phyloP scores from a whole-genome alignment of 37 sponge, comb jelly and placozoan genomes.

The Agelas oroides region DNA sequence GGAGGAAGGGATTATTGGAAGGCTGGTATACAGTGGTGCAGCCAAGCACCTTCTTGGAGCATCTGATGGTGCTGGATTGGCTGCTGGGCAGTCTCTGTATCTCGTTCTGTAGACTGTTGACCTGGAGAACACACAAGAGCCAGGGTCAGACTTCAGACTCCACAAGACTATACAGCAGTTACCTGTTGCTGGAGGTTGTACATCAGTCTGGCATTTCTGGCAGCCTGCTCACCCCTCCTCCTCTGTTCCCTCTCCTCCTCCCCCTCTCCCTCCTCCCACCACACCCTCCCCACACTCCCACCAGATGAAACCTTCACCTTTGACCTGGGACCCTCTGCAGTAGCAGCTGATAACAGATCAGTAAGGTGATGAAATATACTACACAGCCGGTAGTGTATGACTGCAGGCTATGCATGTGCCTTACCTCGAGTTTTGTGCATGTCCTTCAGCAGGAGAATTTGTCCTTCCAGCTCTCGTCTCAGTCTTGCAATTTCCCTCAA shows the following conservation, averaged over 20 bases:
- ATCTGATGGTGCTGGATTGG: background rate
- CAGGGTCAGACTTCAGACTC: background rate
- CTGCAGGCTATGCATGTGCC: too few species aligned
- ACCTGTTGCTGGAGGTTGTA: conserved; percentile 73
- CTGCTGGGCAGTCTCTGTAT: background rate
- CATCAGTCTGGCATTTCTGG: conserved; percentile 50
- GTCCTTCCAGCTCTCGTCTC: conserved; percentile 13
- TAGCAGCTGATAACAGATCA: too few species aligned
- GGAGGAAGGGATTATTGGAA: background rate
- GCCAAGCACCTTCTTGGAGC: conserved; percentile 1
- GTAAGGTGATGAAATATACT: too few species aligned
- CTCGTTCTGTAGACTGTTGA: background rate
- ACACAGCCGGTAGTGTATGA: too few species aligned
- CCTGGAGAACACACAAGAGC: background rate
- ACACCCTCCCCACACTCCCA: conserved; percentile 6
- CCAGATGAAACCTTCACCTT: background rate
- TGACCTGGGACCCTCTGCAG: background rate
- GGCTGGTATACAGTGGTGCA: background rate
- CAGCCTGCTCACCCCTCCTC: conserved; percentile 48
- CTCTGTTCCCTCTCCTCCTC: conserved; percentile 37
- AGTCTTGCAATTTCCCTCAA: conserved; percentile 18
- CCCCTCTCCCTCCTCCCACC: conserved; percentile 46
- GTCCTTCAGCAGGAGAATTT: conserved; percentile 13
- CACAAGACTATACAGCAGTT: too few species aligned
- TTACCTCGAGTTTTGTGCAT: too few species aligned